Conservation (phyloP, 2,797 vertebrate genomes). For the Adelosebastes latens region DNA sequence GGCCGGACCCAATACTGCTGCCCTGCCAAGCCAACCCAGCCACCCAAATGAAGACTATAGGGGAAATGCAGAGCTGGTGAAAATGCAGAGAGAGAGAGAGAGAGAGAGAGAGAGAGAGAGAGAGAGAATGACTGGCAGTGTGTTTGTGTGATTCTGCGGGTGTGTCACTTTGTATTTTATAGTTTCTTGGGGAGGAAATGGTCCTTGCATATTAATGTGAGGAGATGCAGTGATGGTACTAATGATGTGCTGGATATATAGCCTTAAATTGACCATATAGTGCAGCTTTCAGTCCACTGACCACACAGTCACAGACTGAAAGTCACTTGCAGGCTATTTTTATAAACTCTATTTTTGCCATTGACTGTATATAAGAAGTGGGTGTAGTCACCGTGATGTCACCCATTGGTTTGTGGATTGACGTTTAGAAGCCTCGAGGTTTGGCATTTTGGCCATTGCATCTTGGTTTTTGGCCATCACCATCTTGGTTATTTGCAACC, state of each 20-base stretch:
- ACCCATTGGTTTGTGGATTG: too few species aligned
- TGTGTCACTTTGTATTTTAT: conserved; percentile 5
- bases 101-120: background rate
- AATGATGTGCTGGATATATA: conserved; percentile 13
- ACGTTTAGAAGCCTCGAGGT: too few species aligned
- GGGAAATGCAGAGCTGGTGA: conserved; percentile 58
- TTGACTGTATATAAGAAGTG: too few species aligned
- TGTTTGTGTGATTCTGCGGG: conserved; percentile 14
- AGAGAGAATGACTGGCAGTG: background rate
- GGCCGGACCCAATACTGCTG: conserved; percentile 62
- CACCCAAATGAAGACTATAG: conserved; percentile 48
- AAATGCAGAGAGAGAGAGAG: conserved; percentile 23
- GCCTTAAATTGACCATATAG: background rate
- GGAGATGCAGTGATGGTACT: conserved; percentile 5
- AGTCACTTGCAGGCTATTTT: background rate
- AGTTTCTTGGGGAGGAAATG: conserved; percentile 19
- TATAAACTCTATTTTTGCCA: background rate
- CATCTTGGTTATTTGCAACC: too few species aligned
- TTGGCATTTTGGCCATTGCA: too few species aligned
- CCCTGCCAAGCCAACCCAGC: conserved; percentile 58
- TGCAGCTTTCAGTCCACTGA: background rate
- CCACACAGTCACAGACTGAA: background rate
- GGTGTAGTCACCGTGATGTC: too few species aligned
- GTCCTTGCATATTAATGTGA: conserved; percentile 19
- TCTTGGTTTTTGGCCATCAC: too few species aligned